Evolutionary conservation across 2,888 invertebrate genomes (phyloP).

Genomic region (Pachliopta kotzebuea): DNA sequence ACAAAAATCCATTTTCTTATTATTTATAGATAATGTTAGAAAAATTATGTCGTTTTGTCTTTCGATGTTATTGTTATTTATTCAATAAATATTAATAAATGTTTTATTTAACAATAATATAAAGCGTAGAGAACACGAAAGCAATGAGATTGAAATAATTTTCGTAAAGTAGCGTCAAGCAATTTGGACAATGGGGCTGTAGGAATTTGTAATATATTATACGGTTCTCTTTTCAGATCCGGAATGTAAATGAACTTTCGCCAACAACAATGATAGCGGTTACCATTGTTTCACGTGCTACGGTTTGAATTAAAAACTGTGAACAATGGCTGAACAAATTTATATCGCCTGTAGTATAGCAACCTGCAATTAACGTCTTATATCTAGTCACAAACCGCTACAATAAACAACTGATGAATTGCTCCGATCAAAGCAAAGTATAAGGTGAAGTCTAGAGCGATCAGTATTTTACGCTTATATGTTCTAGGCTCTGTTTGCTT

Average conservation of each 20-base stretch:
- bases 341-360: constrained; percentile 56
- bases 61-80: no score
- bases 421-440: no score
- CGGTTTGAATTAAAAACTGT: constrained; percentile 77
- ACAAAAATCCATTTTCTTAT: no score
- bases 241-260: constrained; percentile 80
- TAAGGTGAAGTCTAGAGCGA: no score
- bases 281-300: constrained; percentile 74
- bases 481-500: no score
- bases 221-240: constrained; percentile 74
- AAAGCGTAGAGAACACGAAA: constrained; percentile 3
- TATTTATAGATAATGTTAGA: no score
- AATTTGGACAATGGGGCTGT: constrained; percentile 65
- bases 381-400: constrained; percentile 4
- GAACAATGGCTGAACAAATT: constrained; percentile 76
- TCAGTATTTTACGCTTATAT: no score
- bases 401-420: constrained; percentile 7
- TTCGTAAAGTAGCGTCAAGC: constrained; percentile 19
- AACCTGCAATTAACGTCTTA: constrained; percentile 27
- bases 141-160: constrained; percentile 26
- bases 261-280: constrained; percentile 62
- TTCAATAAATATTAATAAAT: no score
- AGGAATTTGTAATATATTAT: constrained; percentile 76
- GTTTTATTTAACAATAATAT: not conserved
- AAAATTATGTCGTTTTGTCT: no score